Base-by-base conservation (phyloP, 2,888 invertebrate genomes). In the Oscheius sp. region DNA sequence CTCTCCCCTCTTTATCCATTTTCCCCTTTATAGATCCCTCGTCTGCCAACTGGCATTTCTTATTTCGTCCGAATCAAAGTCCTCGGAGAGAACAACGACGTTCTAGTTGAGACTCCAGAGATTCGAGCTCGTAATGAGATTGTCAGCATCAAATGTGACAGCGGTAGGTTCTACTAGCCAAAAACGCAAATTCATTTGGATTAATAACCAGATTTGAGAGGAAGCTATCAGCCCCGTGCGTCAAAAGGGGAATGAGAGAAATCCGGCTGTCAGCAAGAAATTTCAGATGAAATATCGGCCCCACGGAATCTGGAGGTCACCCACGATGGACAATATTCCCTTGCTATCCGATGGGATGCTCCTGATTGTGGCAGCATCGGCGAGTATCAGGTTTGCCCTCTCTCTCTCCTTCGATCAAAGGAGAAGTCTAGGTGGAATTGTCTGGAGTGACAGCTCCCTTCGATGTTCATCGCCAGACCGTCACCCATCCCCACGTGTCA, bases 11-110 rank as follows among this genome's bases (percentile, higher is more conserved):
- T n/a, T n/a, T n/a, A n/a, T n/a, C n/a, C n/a, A n/a, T n/a, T n/a
- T n/a, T n/a, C n/a, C n/a, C n/a, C n/a, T n/a, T 48, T 76, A 46
- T 72, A 85, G 83, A 85, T 85, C 31, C 85, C 85, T 8, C 75
- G 80, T 58, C 79, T 86, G 50, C 86, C 86, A 25, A 82, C 84
- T 5, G 86, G 86, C 58, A 80, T 82, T 31, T 79, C 85, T 6
- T 86, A 87, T 69, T 83, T 84, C 67, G 86, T 86, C 25, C 77
- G 86, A 2, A 87, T 86, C 67, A 86, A 85, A 67, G 76, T 85
- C 23, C 79, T 86, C 53, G 86, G 84, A 2, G 78, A 79, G 5
- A 82, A 86, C 61, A 82, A 83, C 70, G 81, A 84, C 50, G 83
- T 86, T 29, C 79, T 86, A 12, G 85, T 86, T 5, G 84, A 87